These are phyloP conservation scores for Conger conger DNA, from an alignment of 2,113 vertebrate species.

Conservation along the genomic window DNA sequence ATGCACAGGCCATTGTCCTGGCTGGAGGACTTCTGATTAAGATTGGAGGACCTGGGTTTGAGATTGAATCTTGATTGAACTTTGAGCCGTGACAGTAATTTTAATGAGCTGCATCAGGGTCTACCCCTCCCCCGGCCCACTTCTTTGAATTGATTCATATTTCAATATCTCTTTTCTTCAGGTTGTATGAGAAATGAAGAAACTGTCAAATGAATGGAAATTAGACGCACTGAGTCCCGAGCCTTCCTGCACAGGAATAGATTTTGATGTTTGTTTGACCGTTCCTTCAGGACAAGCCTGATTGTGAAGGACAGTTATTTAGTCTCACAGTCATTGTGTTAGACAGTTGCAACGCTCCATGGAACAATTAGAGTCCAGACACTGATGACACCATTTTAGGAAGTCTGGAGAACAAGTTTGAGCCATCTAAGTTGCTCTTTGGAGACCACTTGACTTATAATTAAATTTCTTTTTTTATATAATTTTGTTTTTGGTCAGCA, in stretches of 20 bases:
- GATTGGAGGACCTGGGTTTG: slow-evolving; percentile 28
- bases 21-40: slow-evolving; percentile 47
- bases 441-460: neutral
- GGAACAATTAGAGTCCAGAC: neutral
- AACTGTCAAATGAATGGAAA: slow-evolving; percentile 31
- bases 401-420: neutral
- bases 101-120: slow-evolving; percentile 47
- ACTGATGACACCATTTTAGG: neutral
- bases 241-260: slow-evolving; percentile 27
- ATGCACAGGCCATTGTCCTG: slow-evolving; percentile 43
- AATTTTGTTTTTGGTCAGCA: neutral
- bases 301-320: neutral
- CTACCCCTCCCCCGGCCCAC: slow-evolving; percentile 13
- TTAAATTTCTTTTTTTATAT: neutral
- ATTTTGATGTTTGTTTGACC: slow-evolving; percentile 23
- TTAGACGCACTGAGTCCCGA: slow-evolving; percentile 33
- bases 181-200: slow-evolving; percentile 34
- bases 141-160: slow-evolving; percentile 30
- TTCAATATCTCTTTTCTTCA: slow-evolving; percentile 19
- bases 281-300: neutral
- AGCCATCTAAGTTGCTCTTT: neutral
- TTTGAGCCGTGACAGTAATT: slow-evolving; percentile 56
- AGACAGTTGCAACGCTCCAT: neutral
- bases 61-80: slow-evolving; percentile 42
- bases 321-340: neutral